phyloP scores from a whole-genome alignment of 2,113 vertebrate genomes.

The Syngnathus scovelli region DNA sequence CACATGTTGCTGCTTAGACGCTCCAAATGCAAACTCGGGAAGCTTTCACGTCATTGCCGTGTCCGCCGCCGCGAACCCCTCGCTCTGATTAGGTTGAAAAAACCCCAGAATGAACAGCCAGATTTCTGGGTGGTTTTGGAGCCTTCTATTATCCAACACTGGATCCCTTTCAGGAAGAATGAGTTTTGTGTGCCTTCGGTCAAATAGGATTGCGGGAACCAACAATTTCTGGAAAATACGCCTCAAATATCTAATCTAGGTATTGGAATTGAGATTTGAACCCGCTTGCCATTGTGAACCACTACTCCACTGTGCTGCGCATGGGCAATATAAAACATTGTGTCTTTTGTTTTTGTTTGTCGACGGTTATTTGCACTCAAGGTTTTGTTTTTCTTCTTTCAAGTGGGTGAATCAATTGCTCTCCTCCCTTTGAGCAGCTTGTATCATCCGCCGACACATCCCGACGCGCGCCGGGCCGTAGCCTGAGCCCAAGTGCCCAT shows the following conservation, averaged over 20 bases:
- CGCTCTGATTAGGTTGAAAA: conserved; percentile 41
- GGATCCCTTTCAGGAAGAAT: conserved; percentile 43
- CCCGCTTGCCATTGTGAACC: not conserved
- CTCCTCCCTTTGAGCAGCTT: conserved; percentile 48
- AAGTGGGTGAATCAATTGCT: conserved; percentile 51
- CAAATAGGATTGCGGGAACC: not conserved
- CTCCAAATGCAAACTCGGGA: conserved; percentile 64
- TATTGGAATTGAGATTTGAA: not conserved
- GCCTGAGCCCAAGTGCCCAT: conserved; percentile 67
- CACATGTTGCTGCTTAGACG: conserved; percentile 74
- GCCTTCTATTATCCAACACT: conserved; percentile 40
- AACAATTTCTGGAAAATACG: not conserved
- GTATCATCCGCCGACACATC: conserved; percentile 66
- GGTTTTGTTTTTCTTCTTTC: conserved; percentile 41
- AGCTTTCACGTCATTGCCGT: conserved; percentile 18
- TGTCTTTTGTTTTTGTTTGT: not conserved
- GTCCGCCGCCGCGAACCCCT: conserved; percentile 14
- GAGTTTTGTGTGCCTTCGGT: not conserved
- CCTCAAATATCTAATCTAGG: not conserved
- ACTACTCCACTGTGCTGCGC: too few relatives aligned
- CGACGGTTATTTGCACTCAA: conserved; percentile 25
- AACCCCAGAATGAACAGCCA: conserved; percentile 19
- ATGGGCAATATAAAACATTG: too few relatives aligned
- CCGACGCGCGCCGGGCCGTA: conserved; percentile 44
- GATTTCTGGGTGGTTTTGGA: conserved; percentile 38